Conservation (phyloP, 2,113 vertebrate genomes). For the Hippocampus barbouri region DNA sequence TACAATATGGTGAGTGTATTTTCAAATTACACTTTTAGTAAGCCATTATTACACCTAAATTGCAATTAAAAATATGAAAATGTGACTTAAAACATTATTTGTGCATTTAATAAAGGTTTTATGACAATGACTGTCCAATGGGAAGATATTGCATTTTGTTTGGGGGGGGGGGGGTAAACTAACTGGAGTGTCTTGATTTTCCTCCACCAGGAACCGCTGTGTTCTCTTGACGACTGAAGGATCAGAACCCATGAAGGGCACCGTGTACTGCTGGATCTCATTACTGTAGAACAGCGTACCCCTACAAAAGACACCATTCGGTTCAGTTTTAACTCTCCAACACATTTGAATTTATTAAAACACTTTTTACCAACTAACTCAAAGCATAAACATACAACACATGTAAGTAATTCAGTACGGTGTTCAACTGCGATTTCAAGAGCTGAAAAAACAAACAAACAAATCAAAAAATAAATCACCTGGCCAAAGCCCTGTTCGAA, state of each 20-base stretch:
- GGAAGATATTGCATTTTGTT: neutral
- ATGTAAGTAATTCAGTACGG: no score
- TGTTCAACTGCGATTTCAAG: no score
- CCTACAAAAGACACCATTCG: conserved; percentile 58
- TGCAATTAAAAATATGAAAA: neutral
- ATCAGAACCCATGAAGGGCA: conserved; percentile 89
- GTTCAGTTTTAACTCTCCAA: no score
- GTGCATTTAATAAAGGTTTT: neutral
- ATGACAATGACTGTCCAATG: neutral
- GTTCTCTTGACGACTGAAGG: conserved; percentile 87
- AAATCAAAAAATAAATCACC: no score
- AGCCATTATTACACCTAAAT: neutral
- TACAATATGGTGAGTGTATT: neutral
- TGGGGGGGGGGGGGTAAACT: conserved; percentile 28
- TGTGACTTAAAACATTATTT: neutral
- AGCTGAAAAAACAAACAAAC: no score
- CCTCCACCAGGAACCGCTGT: conserved; percentile 82
- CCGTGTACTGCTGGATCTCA: conserved; percentile 81
- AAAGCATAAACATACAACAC: no score
- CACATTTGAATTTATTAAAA: no score
- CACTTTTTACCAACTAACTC: no score
- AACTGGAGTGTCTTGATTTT: conserved; percentile 80
- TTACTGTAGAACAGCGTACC: conserved; percentile 79
- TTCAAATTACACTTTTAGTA: neutral
- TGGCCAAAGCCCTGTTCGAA: no score